Evolutionary conservation across 1,140 invertebrate species (phyloP).

Genomic region (Drosophila pectinifera): DNA sequence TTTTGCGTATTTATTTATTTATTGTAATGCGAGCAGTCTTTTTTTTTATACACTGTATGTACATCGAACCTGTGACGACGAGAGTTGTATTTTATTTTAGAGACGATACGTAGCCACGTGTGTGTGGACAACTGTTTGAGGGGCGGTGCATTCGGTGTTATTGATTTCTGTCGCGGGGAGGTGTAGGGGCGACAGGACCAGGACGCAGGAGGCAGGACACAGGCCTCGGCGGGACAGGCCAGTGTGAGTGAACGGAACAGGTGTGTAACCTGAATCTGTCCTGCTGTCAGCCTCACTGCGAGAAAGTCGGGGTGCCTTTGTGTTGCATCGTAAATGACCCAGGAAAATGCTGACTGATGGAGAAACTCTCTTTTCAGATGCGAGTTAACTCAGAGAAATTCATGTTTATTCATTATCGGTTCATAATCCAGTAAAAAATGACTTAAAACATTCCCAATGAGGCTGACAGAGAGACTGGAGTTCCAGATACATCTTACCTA

Average conservation of each 20-base stretch:
- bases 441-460: too few species aligned
- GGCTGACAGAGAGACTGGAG: too few species aligned
- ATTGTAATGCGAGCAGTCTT: conserved; percentile 44
- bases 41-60: conserved; percentile 18
- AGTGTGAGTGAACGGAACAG: conserved; percentile 47
- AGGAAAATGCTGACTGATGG: neutral
- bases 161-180: conserved; percentile 4
- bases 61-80: conserved; percentile 8
- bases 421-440: neutral
- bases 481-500: too few species aligned
- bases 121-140: conserved; percentile 14
- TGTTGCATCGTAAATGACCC: neutral
- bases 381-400: neutral
- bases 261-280: conserved; percentile 67
- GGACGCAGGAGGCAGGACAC: conserved; percentile 27
- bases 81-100: conserved; percentile 12
- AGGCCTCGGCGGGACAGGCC: conserved; percentile 5
- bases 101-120: too few species aligned
- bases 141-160: conserved; percentile 19
- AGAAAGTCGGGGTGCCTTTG: neutral
- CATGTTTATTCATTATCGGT: neutral
- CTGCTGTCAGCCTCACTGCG: conserved; percentile 7
- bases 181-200: too few species aligned
- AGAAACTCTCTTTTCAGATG: too few species aligned
- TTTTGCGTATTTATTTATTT: conserved; percentile 67